These are phyloP conservation scores for Boulengeromyrus knoepffleri DNA, from an alignment of 2,113 vertebrate genomes.

Conservation along the genomic window DNA sequence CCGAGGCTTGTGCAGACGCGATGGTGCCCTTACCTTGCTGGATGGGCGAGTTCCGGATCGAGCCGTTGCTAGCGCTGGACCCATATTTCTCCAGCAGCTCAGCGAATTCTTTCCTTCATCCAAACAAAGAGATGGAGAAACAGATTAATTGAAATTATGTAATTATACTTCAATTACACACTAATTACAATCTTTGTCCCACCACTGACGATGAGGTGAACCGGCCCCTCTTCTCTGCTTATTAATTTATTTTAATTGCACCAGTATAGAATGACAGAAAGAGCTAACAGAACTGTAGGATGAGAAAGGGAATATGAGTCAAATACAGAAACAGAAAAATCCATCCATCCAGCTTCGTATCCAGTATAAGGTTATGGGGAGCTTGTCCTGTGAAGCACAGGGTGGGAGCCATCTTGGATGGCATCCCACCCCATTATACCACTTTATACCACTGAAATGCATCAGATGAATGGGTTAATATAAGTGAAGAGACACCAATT, in stretches of 20 bases:
- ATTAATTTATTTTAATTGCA: neutral
- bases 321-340: neutral
- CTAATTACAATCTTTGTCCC: neutral
- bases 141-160: neutral
- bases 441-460: neutral
- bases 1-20: neutral
- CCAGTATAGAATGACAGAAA: neutral
- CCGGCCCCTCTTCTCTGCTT: neutral
- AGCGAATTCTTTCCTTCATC: conserved; percentile 69
- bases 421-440: neutral
- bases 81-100: conserved; percentile 80
- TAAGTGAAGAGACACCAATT: neutral
- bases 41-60: conserved; percentile 69
- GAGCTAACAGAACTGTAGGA: neutral
- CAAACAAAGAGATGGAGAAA: conserved; percentile 23
- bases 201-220: neutral
- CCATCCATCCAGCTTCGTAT: neutral
- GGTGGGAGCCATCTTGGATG: neutral
- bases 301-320: neutral
- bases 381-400: neutral
- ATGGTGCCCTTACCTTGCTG: conserved; percentile 58
- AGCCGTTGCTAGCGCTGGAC: conserved; percentile 71
- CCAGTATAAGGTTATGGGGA: neutral
- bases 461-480: neutral
- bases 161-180: neutral